Evolutionary conservation across 1,140 invertebrate genomes (phyloP).

Genomic region (Gryon sp.): DNA sequence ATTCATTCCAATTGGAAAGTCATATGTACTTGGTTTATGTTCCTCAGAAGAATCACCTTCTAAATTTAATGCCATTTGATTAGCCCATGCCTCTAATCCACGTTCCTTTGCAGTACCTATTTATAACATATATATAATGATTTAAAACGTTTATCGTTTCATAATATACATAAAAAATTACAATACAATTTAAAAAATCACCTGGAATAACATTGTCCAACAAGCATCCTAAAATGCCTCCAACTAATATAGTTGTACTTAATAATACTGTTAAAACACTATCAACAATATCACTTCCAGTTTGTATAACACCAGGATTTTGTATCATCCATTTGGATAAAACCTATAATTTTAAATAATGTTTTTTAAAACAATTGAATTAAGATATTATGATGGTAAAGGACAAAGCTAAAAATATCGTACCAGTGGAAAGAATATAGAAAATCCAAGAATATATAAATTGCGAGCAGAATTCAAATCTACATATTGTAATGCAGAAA

Average conservation of each 20-base stretch:
- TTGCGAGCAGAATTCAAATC: conserved; percentile 90
- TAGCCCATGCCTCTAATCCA: conserved; percentile 84
- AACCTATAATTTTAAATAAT: conserved; percentile 22
- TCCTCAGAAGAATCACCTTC: conserved; percentile 74
- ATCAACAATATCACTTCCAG: conserved; percentile 81
- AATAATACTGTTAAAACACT: conserved; percentile 89
- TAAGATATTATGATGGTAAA: conserved; percentile 2
- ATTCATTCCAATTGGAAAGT: conserved; percentile 87
- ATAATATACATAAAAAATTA: conserved; percentile 8
- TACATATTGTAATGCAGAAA: conserved; percentile 91
- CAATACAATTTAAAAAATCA: conserved; percentile 69
- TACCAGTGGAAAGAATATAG: conserved; percentile 90
- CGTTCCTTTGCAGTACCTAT: conserved; percentile 85
- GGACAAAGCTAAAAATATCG: conserved; percentile 34
- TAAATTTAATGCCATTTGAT: conserved; percentile 83
- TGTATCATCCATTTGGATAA: conserved; percentile 53
- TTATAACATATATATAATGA: background rate
- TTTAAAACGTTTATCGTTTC: background rate
- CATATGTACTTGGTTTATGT: conserved; percentile 82
- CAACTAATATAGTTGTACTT: conserved; percentile 91
- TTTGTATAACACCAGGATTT: conserved; percentile 29
- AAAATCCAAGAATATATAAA: conserved; percentile 93
- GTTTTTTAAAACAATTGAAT: no score
- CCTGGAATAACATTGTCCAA: conserved; percentile 93
- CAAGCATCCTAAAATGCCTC: conserved; percentile 88